Percentiles rank a stretch among this genome's conserved stretches.
Conservation (phyloP, 2,113 vertebrate genomes). For the Tragulus kanchil region DNA sequence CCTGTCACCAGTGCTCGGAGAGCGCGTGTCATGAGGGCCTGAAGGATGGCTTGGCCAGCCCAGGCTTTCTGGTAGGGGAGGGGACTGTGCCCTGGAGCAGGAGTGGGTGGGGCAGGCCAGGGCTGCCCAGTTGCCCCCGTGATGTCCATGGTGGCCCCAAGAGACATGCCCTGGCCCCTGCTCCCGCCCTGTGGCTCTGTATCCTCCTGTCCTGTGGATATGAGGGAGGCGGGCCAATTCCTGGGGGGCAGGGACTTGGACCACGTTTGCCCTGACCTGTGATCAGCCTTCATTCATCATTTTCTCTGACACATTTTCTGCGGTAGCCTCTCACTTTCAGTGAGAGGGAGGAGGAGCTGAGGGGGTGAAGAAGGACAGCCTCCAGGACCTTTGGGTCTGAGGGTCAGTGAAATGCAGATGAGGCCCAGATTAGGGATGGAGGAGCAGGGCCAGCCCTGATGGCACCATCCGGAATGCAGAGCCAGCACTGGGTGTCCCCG, state of each 20-base stretch:
- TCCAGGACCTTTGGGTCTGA: not conserved
- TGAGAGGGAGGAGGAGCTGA: not conserved
- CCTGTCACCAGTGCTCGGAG: not conserved
- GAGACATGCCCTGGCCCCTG: rapidly evolving
- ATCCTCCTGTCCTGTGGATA: not conserved
- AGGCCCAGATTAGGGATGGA: not conserved
- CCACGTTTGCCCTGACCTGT: not conserved
- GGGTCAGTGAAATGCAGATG: not conserved
- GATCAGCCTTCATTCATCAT: not conserved
- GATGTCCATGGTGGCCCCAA: not conserved
- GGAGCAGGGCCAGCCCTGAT: not conserved
- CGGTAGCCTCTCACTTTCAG: not conserved
- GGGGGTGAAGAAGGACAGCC: not conserved
- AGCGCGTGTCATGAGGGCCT: rapidly evolving
- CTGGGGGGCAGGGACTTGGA: too few species aligned
- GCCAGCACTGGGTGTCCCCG: not conserved
- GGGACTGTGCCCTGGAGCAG: not conserved
- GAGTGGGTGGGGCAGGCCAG: not conserved
- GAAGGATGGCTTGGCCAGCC: not conserved
- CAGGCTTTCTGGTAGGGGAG: not conserved
- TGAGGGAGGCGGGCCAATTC: not conserved
- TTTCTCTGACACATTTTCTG: not conserved
- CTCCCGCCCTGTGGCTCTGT: rapidly evolving
- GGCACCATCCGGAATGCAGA: not conserved
- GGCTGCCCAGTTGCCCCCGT: not conserved